Base-by-base conservation (phyloP, 2,797 vertebrate species). In the Chrysocyon brachyurus region DNA sequence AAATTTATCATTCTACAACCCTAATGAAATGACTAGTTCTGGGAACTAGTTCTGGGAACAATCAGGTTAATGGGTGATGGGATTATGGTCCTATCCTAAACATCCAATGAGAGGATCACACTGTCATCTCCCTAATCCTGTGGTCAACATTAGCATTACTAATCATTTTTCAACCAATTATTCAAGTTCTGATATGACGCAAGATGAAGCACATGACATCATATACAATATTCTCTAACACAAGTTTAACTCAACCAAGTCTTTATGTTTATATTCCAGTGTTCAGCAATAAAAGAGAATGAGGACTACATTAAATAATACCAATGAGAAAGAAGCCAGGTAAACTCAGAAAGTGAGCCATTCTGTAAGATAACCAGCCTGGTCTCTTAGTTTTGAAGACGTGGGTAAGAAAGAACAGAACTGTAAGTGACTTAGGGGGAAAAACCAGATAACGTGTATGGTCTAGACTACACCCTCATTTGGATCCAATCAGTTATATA, bases 11-110 rank as follows among this genome's bases (percentile, higher is more conserved):
- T 87, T 91, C n/a, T 77, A 15, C 8, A 83, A 91, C 36, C 3
- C n/a, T 75, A 87, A 75, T 40, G 9, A 94, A 96, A 82, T 28
- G 59, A 77, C 31, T 78, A 78, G 78, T 52, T 96, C 54, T 88
- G 17, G 22, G 75, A 90, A 77, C 36, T 78, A 78, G 78, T 52
- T 96, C 54, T 88, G 17, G 22, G 75, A 90, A 73, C n/a, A 52
- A 93, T 33, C 56, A 86, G 46, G n/a, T 77, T 75, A 64, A 73
- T 36, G 64, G 79, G 12, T 72, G 33, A 89, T 46, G 17, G 49
- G 66, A 64, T 86, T 87, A 78, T 68, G 31, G 3, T 61, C 56
- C 75, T 33, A 77, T 16, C 12, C 33, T 68, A 87, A 96, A 6
- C 28, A 28, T 83, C 16, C 26, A 77, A 33, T 63, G 12, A 78